A percentile compares a stretch with the other conserved stretches of the same genome.
Conservation (phyloP, 2,888 invertebrate species). For the Agrochola circellaris region DNA sequence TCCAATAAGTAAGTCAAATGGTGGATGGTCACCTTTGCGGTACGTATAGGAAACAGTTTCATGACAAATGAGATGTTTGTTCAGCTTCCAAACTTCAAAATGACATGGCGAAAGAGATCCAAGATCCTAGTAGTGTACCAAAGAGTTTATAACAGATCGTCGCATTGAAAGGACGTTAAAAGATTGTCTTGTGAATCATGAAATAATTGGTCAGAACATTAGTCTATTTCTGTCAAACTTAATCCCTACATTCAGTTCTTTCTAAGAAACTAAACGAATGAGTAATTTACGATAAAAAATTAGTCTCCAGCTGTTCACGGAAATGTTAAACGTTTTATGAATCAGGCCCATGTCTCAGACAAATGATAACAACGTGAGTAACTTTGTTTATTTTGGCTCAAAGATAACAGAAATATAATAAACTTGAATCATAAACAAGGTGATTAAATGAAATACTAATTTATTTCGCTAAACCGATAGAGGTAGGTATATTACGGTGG, state of each 20-base stretch:
- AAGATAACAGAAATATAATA: conserved; percentile 8
- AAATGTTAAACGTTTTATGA: conserved; percentile 36
- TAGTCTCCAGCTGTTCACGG: conserved; percentile 19
- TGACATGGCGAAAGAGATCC: no score
- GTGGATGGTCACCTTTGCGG: background rate
- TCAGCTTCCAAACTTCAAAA: background rate
- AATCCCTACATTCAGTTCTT: conserved; percentile 33
- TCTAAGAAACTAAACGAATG: conserved; percentile 46
- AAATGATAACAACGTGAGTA: background rate
- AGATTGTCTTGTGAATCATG: conserved; percentile 12
- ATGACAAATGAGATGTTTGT: background rate
- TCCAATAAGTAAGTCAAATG: background rate
- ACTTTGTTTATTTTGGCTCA: conserved; percentile 25
- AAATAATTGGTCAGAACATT: background rate
- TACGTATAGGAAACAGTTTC: background rate
- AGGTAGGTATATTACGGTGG: background rate
- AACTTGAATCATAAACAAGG: conserved; percentile 3
- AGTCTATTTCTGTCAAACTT: conserved; percentile 19
- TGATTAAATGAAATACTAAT: background rate
- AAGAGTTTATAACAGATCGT: background rate
- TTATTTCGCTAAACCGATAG: conserved; percentile 10
- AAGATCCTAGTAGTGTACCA: background rate
- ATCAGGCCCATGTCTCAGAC: conserved; percentile 31
- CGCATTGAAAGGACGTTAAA: background rate
- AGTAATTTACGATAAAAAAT: conserved; percentile 49